Conservation (phyloP, 2,113 vertebrate species). For the Sylvietta virens region DNA sequence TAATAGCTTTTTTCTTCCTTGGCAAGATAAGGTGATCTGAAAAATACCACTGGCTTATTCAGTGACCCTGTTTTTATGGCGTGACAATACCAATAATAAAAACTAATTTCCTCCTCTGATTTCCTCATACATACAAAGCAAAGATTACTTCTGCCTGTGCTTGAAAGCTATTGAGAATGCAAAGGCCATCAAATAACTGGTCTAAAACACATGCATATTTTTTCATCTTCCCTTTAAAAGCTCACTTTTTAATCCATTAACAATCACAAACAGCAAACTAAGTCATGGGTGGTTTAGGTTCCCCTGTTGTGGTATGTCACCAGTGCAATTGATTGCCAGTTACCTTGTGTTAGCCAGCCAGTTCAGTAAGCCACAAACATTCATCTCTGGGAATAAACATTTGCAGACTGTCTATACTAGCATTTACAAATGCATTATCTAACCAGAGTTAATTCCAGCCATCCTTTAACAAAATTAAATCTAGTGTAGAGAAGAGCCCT, state of each 20-base stretch:
- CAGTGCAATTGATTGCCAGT: constrained; percentile 24
- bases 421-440: constrained; percentile 51
- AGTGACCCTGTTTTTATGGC: not conserved
- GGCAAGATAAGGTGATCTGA: constrained; percentile 11
- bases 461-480: constrained; percentile 61
- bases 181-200: not conserved
- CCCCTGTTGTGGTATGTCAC: not conserved
- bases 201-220: not conserved
- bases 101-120: constrained; percentile 37
- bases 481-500: not conserved
- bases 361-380: constrained; percentile 38
- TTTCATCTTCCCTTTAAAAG: not conserved
- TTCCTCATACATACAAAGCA: not conserved
- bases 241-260: constrained; percentile 11
- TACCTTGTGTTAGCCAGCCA: constrained; percentile 32
- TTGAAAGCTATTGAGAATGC: not conserved
- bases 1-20: constrained; percentile 31
- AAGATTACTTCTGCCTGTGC: not conserved
- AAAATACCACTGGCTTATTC: constrained; percentile 1
- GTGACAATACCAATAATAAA: constrained; percentile 27
- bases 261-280: not conserved
- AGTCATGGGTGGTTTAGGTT: not conserved
- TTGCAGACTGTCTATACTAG: constrained; percentile 21
- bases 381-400: constrained; percentile 39
- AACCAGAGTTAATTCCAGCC: constrained; percentile 39